phyloP scores from a whole-genome alignment of 2,797 vertebrate genomes.

The Oceanodroma leucorhoa region DNA sequence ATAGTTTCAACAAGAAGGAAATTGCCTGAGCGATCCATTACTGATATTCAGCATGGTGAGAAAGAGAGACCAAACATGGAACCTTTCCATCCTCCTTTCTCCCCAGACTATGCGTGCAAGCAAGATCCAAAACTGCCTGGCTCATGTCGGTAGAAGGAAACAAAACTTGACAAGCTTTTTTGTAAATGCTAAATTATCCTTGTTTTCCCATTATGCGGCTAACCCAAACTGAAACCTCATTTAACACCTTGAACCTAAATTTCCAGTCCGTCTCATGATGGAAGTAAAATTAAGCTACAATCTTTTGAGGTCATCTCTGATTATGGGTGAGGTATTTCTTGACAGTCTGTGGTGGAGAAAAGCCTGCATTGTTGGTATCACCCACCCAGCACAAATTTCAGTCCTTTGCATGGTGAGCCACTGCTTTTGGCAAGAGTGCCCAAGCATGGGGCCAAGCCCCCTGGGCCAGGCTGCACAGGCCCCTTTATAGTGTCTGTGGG shows the following conservation, averaged over 20 bases:
- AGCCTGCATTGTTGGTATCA: not conserved
- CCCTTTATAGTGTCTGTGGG: not conserved
- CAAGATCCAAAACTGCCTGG: not conserved
- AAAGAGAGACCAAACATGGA: not conserved
- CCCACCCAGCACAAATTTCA: not conserved
- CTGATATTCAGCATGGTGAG: not conserved
- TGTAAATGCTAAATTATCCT: not conserved
- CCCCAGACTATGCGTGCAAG: not conserved
- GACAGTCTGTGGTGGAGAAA: not conserved
- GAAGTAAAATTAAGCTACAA: not conserved
- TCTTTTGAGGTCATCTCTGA: not conserved
- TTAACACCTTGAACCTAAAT: not conserved
- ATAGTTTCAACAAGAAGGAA: not conserved
- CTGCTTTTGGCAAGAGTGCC: not conserved
- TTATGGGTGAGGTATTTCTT: not conserved
- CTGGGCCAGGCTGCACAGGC: not conserved
- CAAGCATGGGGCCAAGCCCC: rapidly evolving
- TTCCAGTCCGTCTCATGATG: not conserved
- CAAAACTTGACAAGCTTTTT: not conserved
- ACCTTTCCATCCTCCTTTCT: not conserved
- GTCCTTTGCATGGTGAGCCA: not conserved
- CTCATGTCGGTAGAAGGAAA: not conserved
- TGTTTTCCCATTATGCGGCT: not conserved
- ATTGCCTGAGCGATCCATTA: not conserved
- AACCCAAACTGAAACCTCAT: not conserved